Base-by-base conservation (phyloP, 2,888 invertebrate genomes). In the Apocheima hispidaria region DNA sequence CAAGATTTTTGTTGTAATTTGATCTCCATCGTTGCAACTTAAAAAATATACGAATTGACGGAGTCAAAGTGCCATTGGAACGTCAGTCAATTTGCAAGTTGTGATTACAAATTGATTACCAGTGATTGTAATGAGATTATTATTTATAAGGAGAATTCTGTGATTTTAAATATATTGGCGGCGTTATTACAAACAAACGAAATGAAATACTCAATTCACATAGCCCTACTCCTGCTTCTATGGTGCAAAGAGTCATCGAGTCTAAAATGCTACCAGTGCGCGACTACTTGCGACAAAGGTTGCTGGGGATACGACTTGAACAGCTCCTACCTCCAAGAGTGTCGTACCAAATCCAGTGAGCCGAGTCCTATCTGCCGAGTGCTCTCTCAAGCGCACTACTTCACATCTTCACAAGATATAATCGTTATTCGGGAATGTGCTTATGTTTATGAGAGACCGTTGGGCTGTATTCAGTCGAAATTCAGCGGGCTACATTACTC, bases 201-300 rank as follows among this genome's bases (percentile, higher is more conserved):
- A n/a, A 60, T 60, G 60, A 53, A 43, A 30, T 33, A 30, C 16
- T 20, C 26, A 1, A 10, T 36, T 35, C n/a, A 14, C n/a, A 16
- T 44, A 38, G 12, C 23, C 0, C 14, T 55, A 18, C 20, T 53
- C 9, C 6, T 55, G 18, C 41, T 75, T 33, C 50, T 72, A 38
- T 74, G 74, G 67, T 75, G 68, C 40, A 73, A 66, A 50, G 52
- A 63, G 56, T 73, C 74, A 12, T 35, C 53, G 5, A 65, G 81
- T 20, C 56, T 91, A 41, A 84, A 86, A 77, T 92, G 92, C 70
- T 92, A 87, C 71, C 91, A 90, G 69, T 92, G 92, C 56, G 76
- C 83, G 0, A 79, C 89, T 1, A 51, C 70, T 28, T 41, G 59
- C 1, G 60, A 82, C 56, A 69, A 68, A 12, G 84, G 79, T 2